Conservation (phyloP, 2,888 invertebrate genomes). For the Hirtodrosophila confusa region DNA sequence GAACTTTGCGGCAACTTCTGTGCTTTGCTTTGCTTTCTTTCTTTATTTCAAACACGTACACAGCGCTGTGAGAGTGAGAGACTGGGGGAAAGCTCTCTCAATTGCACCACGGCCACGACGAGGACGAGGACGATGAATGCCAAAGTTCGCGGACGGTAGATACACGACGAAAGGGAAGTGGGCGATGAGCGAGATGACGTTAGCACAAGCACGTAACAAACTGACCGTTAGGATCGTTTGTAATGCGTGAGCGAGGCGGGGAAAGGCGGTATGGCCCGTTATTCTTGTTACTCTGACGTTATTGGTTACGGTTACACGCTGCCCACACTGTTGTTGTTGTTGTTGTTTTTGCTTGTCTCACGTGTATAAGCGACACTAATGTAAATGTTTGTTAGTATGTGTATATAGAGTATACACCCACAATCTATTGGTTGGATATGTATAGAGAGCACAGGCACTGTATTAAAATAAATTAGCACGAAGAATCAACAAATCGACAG, state of each 20-base stretch:
- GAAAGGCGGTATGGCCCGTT: conserved; percentile 23
- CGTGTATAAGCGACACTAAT: conserved; percentile 20
- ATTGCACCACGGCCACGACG: conserved; percentile 31
- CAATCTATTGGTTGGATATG: conserved; percentile 18
- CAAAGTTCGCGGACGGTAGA: conserved; percentile 3
- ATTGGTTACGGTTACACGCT: conserved; percentile 47
- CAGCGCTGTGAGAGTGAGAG: conserved; percentile 7
- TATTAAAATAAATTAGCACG: conserved; percentile 44
- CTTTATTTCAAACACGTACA: conserved; percentile 30
- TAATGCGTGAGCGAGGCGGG: conserved; percentile 2
- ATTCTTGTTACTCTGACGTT: conserved; percentile 31
- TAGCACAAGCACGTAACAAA: conserved; percentile 5
- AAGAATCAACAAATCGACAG: conserved; percentile 13
- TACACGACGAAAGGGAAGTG: neutral
- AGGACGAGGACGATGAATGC: conserved; percentile 23
- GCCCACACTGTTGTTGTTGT: neutral
- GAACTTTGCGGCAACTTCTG: neutral
- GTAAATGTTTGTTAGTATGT: conserved; percentile 18
- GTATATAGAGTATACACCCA: conserved; percentile 19
- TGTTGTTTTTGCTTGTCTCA: conserved; percentile 8
- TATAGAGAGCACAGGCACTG: conserved; percentile 15
- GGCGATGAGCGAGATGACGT: conserved; percentile 3
- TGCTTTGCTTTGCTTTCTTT: conserved; percentile 7
- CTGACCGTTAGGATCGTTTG: conserved; percentile 14
- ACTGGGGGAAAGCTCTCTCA: neutral